Base-by-base conservation (phyloP, 1,140 invertebrate genomes). In the Belonocnema kinseyi region DNA sequence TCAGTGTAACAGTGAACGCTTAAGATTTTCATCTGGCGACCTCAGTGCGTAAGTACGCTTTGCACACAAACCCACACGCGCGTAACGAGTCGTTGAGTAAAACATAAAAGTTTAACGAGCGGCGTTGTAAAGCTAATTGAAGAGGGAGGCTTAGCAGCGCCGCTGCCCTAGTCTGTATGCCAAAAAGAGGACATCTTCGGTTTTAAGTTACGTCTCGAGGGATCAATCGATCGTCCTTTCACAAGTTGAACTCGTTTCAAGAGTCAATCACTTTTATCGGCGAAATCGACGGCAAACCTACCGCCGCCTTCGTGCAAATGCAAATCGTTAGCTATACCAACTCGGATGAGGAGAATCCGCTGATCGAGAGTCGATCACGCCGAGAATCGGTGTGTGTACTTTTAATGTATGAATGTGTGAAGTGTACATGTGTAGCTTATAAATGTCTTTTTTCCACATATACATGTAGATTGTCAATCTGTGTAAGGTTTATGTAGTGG, bases 61-160 rank as follows among this genome's bases (percentile, higher is more conserved):
- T 56, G 6, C 6, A 56, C 8, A 19, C 8, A 56, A 17, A 56
- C 11, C 10, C 1, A 56, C 17, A 56, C 17, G 5, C 33, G 77
- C 73, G 50, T 82, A 82, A 85, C 80, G 74, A 80, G 51, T 77
- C 77, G 77, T 78, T 85, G 79, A 86, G 80, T 84, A 84, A 86
- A 86, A 85, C 80, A 78, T 85, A 86, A 84, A 86, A 82, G 79
- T 83, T 84, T 85, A 85, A 86, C 83, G 80, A 85, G 82, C 85
- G 79, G 80, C 77, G 80, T 78, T 82, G 82, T 83, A 84, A 85
- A 85, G 79, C 82, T 84, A 84, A 85, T 86, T 85, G 82, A 86
- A 81, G 79, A 82, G 80, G 80, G 79, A 79, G 66, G 82, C 79
- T 73, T 81, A 80, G 81, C 77, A 77, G 75, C 79, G 53, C 72